These are phyloP conservation scores for Sicus ferrugineus DNA, from an alignment of 2,888 invertebrate species.

Conservation along the genomic window DNA sequence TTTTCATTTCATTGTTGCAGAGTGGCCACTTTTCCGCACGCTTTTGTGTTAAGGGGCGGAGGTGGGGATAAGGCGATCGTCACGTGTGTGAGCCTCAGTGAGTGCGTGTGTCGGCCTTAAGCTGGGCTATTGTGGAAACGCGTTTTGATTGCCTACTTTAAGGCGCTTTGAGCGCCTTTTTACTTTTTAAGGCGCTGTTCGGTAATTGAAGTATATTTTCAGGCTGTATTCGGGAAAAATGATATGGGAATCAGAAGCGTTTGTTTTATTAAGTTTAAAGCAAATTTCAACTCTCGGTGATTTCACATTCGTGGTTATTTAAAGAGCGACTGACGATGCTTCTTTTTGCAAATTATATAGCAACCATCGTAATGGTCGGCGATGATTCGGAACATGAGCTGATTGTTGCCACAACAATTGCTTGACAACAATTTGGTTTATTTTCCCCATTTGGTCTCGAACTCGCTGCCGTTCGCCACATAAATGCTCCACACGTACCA, in stretches of 20 bases:
- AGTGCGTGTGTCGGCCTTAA: not conserved
- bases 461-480: not conserved
- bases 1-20: constrained; percentile 14
- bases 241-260: not conserved
- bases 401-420: not conserved
- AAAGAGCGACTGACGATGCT: not conserved
- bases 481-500: no score
- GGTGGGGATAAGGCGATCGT: not conserved
- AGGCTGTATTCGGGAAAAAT: not conserved
- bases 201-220: not conserved
- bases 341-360: not conserved
- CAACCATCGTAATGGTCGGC: not conserved
- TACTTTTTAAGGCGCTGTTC: not conserved
- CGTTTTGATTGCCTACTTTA: constrained; percentile 7
- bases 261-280: not conserved
- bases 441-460: not conserved
- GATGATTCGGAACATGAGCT: not conserved
- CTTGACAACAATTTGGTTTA: not conserved
- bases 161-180: not conserved
- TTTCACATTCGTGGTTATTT: not conserved
- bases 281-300: not conserved
- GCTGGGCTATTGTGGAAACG: constrained; percentile 5
- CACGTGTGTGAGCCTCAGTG: not conserved
- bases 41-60: no score
- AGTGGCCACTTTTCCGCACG: constrained; percentile 21